These are phyloP conservation scores for Nyctibius bracteatus DNA, from an alignment of 2,113 vertebrate species.

Conservation along the genomic window DNA sequence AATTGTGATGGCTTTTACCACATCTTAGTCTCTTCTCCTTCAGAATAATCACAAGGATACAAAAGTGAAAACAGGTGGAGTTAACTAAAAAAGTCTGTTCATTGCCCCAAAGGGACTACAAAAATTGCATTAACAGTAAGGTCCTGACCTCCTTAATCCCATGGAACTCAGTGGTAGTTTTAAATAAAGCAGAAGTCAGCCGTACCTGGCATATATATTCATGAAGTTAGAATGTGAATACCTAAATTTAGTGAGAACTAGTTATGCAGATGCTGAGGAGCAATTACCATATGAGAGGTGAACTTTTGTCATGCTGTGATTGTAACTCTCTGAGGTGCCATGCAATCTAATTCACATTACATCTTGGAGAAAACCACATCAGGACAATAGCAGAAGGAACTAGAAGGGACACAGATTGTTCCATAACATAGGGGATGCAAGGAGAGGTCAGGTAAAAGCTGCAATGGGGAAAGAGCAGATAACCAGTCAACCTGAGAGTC, in stretches of 20 bases:
- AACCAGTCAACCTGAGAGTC: neutral
- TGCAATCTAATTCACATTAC: neutral
- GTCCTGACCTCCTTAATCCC: neutral
- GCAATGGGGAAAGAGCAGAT: neutral
- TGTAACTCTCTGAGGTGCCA: neutral
- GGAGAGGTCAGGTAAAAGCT: neutral
- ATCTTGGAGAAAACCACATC: neutral
- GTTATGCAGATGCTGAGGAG: neutral
- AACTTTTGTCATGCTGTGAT: neutral
- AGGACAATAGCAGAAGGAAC: neutral
- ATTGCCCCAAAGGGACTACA: neutral
- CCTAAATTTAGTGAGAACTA: neutral
- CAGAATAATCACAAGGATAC: neutral
- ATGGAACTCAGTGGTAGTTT: neutral
- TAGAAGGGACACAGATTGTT: neutral
- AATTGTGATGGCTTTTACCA: neutral
- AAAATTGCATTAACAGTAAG: neutral
- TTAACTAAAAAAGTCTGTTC: neutral
- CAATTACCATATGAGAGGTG: neutral
- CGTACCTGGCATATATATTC: neutral
- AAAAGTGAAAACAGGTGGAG: slow-evolving; percentile 18
- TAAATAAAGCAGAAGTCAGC: neutral
- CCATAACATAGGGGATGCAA: fast-evolving
- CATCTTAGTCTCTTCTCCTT: neutral
- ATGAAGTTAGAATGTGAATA: neutral